These are phyloP conservation scores for Idaea aversata DNA, from an alignment of 2,888 invertebrate genomes.

Conservation along the genomic window DNA sequence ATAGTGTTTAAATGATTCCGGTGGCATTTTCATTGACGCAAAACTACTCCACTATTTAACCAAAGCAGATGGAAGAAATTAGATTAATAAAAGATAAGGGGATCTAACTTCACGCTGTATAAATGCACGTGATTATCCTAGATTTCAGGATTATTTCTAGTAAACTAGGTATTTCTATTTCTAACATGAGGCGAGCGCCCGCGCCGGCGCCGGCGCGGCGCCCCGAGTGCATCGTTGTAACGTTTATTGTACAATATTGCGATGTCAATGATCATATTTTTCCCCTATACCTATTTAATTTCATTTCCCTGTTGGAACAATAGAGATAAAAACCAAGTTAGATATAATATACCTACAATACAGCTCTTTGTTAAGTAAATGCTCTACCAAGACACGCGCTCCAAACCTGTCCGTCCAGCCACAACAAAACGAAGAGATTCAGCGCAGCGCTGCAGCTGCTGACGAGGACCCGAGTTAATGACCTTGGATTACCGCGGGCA, in stretches of 20 bases:
- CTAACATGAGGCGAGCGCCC: background rate
- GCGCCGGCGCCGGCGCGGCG: too few relatives aligned
- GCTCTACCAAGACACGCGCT: background rate
- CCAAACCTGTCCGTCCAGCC: background rate
- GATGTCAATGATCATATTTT: background rate
- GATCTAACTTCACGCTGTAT: too few relatives aligned
- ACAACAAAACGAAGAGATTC: background rate
- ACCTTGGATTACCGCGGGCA: background rate
- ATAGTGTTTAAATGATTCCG: too few relatives aligned
- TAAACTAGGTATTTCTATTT: slow-evolving; percentile 5
- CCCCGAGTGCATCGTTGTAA: background rate
- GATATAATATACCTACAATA: background rate
- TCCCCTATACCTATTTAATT: background rate
- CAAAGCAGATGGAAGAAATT: too few relatives aligned
- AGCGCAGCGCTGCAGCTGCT: background rate
- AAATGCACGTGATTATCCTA: background rate
- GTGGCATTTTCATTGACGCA: too few relatives aligned
- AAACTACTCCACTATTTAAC: too few relatives aligned
- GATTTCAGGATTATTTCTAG: slow-evolving; percentile 10
- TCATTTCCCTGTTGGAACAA: background rate
- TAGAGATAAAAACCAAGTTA: background rate
- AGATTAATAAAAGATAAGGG: too few relatives aligned
- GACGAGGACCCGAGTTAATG: background rate
- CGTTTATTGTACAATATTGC: background rate
- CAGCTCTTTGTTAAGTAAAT: background rate